Conservation (phyloP, 1,140 invertebrate species). For the Drosophila fuyamai region DNA sequence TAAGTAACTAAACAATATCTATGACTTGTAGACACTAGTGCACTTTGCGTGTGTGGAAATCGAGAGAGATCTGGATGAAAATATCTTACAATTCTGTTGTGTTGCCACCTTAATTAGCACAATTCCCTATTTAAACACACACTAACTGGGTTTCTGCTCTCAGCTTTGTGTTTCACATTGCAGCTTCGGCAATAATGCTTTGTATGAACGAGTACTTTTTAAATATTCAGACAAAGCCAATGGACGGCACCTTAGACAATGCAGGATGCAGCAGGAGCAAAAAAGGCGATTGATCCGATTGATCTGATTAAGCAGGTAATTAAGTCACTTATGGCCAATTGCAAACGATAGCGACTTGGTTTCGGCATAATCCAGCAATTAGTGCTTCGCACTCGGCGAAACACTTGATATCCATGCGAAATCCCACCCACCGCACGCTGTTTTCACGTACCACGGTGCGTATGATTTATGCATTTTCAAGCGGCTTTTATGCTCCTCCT, state of each 20-base stretch:
- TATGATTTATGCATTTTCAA: conserved; percentile 67
- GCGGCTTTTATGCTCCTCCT: conserved; percentile 34
- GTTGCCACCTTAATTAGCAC: conserved; percentile 22
- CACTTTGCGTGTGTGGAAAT: conserved; percentile 7
- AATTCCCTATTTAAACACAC: conserved; percentile 19
- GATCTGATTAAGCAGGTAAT: conserved; percentile 35
- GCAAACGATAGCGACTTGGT: conserved; percentile 21
- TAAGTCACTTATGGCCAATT: conserved; percentile 37
- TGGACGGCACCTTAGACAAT: conserved; percentile 83
- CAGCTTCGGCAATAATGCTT: conserved; percentile 65
- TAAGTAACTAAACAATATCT: conserved; percentile 48
- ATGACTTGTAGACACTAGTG: conserved; percentile 11
- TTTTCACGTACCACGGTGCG: conserved; percentile 58
- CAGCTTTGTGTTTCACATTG: conserved; percentile 36
- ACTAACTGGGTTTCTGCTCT: conserved; percentile 13
- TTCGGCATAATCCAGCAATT: conserved; percentile 37
- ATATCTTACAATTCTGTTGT: conserved; percentile 39
- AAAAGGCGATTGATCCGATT: conserved; percentile 10
- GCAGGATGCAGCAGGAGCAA: conserved; percentile 46
- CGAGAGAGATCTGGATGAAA: conserved; percentile 36
- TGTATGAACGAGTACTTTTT: conserved; percentile 45
- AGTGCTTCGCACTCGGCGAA: conserved; percentile 33
- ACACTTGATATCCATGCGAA: conserved; percentile 6
- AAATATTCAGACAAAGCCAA: conserved; percentile 75
- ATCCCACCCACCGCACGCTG: conserved; percentile 3